Percentiles rank a stretch among this genome's conserved stretches.
Conservation (phyloP, 2,797 vertebrate genomes). For the Amazonetta brasiliensis region DNA sequence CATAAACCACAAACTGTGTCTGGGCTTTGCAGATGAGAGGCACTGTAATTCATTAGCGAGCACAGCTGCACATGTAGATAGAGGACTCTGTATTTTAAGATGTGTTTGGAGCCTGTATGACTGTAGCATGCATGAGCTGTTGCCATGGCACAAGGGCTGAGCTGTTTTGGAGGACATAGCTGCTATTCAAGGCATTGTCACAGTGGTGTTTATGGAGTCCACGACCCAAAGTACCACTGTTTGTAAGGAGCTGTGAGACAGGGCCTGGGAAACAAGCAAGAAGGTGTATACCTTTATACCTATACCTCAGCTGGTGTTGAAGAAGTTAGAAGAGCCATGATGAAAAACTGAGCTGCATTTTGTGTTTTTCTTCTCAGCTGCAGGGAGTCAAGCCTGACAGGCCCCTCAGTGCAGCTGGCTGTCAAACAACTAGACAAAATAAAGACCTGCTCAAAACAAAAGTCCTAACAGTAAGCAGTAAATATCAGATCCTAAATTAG, state of each 20-base stretch:
- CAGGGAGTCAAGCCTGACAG: not conserved
- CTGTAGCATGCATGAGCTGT: not conserved
- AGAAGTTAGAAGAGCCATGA: not conserved
- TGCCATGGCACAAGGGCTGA: not conserved
- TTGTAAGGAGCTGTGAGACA: not conserved
- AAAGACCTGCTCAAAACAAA: not conserved
- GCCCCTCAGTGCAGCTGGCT: not conserved
- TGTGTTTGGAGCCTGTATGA: not conserved
- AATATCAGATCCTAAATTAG: not conserved
- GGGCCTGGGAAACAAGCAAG: not conserved
- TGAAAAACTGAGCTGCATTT: not conserved
- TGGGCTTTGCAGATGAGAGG: not conserved
- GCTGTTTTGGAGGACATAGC: not conserved
- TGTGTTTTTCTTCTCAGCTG: not conserved
- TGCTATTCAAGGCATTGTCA: not conserved
- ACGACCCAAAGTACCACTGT: not conserved
- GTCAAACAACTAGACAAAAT: not conserved
- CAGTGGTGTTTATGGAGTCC: not conserved
- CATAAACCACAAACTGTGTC: not conserved
- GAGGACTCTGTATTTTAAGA: not conserved
- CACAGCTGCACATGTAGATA: not conserved
- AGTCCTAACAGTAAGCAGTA: not conserved
- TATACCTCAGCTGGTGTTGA: not conserved
- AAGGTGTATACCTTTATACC: not conserved
- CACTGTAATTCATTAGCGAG: not conserved